Conservation (phyloP, 37 sponge, comb jelly and placozoan genomes). For the Chondrilla cf. caribensis region DNA sequence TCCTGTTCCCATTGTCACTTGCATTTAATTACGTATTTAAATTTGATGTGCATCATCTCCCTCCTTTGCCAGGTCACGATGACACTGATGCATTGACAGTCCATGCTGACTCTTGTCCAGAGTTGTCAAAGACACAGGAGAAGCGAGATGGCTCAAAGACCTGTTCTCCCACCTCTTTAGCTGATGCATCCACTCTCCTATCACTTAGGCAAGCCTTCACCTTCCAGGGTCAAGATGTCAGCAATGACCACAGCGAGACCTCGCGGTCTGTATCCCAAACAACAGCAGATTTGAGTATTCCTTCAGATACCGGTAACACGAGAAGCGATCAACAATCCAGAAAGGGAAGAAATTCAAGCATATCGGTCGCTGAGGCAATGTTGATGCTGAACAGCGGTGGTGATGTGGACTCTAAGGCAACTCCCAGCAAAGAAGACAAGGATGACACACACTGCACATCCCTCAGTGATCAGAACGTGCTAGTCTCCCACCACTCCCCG, state of each 20-base stretch:
- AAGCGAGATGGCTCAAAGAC: background rate
- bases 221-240: background rate
- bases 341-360: slow-evolving; percentile 30
- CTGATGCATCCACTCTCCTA: slow-evolving; percentile 34
- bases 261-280: background rate
- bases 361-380: slow-evolving; percentile 63
- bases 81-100: background rate
- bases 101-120: no score
- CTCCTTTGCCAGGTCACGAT: background rate
- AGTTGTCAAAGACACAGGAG: background rate
- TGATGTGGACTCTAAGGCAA: background rate
- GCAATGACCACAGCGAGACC: background rate
- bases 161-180: slow-evolving; percentile 22
- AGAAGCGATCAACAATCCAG: background rate
- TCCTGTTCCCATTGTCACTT: no score
- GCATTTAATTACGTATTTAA: no score
- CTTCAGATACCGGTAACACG: no score
- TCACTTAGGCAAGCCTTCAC: slow-evolving; percentile 22
- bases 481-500: no score
- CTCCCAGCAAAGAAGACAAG: no score
- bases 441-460: no score
- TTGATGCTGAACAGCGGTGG: slow-evolving; percentile 33
- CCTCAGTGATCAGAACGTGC: no score
- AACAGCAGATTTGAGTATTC: background rate
- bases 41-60: no score